phyloP scores from a whole-genome alignment of 1,140 invertebrate species.

The Drosophila ironensis region DNA sequence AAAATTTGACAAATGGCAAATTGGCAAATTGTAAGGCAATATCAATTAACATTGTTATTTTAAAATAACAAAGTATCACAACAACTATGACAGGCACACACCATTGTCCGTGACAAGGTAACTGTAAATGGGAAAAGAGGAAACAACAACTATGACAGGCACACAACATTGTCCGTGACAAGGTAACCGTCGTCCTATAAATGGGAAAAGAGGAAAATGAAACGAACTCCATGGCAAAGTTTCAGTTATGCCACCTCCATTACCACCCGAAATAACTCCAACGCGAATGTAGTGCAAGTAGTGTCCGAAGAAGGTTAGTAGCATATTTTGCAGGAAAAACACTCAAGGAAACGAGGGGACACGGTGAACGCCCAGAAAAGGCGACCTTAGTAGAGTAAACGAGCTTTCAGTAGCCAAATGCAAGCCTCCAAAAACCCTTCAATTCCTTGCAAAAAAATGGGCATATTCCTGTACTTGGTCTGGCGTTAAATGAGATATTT shows the following conservation, averaged over 20 bases:
- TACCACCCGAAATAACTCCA: slow-evolving; percentile 13
- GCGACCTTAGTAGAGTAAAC: too few relatives aligned
- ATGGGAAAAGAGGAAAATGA: slow-evolving; percentile 4
- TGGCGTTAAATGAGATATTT: slow-evolving; percentile 79
- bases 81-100: slow-evolving; percentile 45
- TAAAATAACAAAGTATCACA: too few relatives aligned
- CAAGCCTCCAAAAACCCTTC: slow-evolving; percentile 22
- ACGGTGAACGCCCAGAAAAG: background rate
- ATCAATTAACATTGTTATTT: slow-evolving; percentile 79
- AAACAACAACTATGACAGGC: slow-evolving; percentile 1
- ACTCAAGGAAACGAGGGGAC: background rate
- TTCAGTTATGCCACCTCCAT: background rate
- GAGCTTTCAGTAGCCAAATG: too few relatives aligned
- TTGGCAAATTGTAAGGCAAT: slow-evolving; percentile 75
- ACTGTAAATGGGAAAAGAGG: slow-evolving; percentile 9
- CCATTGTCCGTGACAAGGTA: background rate
- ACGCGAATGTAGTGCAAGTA: slow-evolving; percentile 72
- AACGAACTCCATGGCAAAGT: slow-evolving; percentile 22
- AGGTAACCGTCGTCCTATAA: slow-evolving; percentile 24
- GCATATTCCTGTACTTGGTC: slow-evolving; percentile 42
- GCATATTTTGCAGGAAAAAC: slow-evolving; percentile 58
- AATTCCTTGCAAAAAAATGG: slow-evolving; percentile 1
- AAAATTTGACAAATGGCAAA: slow-evolving; percentile 74
- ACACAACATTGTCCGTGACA: background rate
- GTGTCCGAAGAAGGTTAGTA: slow-evolving; percentile 66